Evolutionary conservation across 2,113 vertebrate species (phyloP).

Genomic region (Hippolais icterina): DNA sequence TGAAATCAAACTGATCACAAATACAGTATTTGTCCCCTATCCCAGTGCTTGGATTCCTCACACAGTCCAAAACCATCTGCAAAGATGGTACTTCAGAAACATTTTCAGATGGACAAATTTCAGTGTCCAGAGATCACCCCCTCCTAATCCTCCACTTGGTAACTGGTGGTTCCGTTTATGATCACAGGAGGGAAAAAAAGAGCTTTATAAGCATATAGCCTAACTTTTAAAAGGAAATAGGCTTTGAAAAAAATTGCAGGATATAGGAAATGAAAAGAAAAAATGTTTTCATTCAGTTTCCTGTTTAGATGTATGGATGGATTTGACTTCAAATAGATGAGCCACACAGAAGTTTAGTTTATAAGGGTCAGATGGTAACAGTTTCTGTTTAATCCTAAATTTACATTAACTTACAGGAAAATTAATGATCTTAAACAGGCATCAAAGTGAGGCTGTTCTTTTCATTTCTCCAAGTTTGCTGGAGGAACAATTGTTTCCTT

Average conservation of each 20-base stretch:
- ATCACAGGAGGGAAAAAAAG: not conserved
- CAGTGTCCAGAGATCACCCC: not conserved
- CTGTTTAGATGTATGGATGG: conserved; percentile 55
- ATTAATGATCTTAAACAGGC: conserved; percentile 59
- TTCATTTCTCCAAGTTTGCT: conserved; percentile 9
- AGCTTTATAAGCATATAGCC: not conserved
- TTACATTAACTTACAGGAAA: conserved; percentile 66
- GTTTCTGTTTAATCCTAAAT: conserved; percentile 67
- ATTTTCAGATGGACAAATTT: not conserved
- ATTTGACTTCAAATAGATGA: conserved; percentile 53
- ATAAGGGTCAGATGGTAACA: conserved; percentile 46
- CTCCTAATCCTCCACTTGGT: not conserved
- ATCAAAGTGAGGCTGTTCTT: conserved; percentile 45
- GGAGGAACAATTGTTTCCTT: conserved; percentile 54
- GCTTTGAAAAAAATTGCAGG: conserved; percentile 32
- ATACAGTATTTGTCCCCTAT: fast-evolving
- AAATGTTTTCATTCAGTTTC: conserved; percentile 53
- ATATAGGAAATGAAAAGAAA: conserved; percentile 40
- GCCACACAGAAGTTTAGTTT: conserved; percentile 54
- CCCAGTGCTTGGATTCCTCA: not conserved
- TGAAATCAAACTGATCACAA: not conserved
- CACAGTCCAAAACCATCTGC: not conserved
- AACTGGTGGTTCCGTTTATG: not conserved
- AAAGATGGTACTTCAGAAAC: not conserved
- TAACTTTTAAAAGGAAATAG: conserved; percentile 13